Base-by-base conservation (phyloP, 2,797 vertebrate species). In the Sebastes minor region DNA sequence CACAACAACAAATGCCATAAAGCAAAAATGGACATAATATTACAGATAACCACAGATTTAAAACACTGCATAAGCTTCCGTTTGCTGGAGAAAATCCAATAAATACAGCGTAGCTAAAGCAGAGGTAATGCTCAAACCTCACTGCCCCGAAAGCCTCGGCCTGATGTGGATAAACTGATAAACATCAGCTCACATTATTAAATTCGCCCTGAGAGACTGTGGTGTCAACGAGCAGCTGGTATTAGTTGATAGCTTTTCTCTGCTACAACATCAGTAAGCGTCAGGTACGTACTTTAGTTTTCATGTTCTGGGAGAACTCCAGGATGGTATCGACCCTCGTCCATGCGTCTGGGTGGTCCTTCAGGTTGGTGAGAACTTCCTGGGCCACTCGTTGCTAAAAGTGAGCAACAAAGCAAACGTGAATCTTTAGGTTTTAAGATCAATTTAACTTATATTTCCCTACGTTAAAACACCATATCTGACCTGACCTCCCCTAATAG, bases 221-320 rank as follows among this genome's bases (percentile, higher is more conserved):
- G 16, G 23, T 13, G 25, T 22, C 71, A 71, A 28, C 30, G 2
- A 57, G 71, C 22, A 57, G 18, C 30, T 13, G 6, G 0, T 35
- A 20, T 0, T 2, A 22, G 13, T 4, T 12, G 8, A 14, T 0
- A 42, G 42, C 14, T 42, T 42, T 13, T 20, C 32, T 60, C 60
- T 53, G 23, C 59, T n/a, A 6, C 11, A 22, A 8, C 3, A n/a
- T 42, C 56, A 38, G 6, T 2, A 4, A 4, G 12, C 1, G 25
- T 10, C 8, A 4, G 33, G n/a, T 12, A 55, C 90, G 88, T 97
- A 99, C 98, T 96, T 99, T 99, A 78, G 98, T 99, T 90, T 99
- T 99, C 98, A 99, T 99, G 92, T 99, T 99, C 95, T 99, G 98
- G 56, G 98, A 99, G 92, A 99, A 99, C 93, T 99, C 98, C 95